Evolutionary conservation across 2,113 vertebrate species (phyloP).

Genomic region (Oreotrochilus melanogaster): DNA sequence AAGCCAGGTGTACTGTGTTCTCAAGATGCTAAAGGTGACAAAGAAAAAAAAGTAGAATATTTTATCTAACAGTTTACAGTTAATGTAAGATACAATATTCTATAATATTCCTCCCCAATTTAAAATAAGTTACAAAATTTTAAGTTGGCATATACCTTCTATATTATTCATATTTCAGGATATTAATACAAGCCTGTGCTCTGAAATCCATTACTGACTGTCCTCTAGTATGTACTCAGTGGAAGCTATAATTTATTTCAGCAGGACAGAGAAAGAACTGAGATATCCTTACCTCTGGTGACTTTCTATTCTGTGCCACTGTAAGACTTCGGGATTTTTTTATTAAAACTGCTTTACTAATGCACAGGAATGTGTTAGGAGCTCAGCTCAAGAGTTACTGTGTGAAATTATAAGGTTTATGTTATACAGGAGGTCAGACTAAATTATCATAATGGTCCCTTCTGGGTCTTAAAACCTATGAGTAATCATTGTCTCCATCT

Average conservation of each 20-base stretch:
- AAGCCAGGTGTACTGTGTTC: background rate
- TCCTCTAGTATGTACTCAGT: background rate
- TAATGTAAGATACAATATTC: background rate
- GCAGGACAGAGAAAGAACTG: background rate
- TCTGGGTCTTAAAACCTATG: conserved; percentile 28
- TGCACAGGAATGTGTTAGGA: conserved; percentile 8
- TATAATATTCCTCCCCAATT: background rate
- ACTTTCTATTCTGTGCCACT: background rate
- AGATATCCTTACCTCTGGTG: background rate
- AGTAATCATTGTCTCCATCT: background rate
- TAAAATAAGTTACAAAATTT: background rate
- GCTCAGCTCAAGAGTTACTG: background rate
- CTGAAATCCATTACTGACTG: background rate
- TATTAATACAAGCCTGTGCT: background rate
- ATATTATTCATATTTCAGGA: background rate
- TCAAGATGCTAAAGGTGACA: background rate
- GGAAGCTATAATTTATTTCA: background rate
- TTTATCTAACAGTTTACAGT: background rate
- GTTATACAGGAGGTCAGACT: conserved; percentile 21
- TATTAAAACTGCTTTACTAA: background rate
- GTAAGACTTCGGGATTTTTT: background rate
- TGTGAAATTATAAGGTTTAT: conserved; percentile 33
- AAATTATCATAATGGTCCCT: conserved; percentile 54
- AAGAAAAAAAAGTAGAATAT: background rate
- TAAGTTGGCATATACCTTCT: background rate